Evolutionary conservation across 2,113 vertebrate species (phyloP), one percentile per base, ranked within the genome.

Genomic region (Percina caprodes): DNA sequence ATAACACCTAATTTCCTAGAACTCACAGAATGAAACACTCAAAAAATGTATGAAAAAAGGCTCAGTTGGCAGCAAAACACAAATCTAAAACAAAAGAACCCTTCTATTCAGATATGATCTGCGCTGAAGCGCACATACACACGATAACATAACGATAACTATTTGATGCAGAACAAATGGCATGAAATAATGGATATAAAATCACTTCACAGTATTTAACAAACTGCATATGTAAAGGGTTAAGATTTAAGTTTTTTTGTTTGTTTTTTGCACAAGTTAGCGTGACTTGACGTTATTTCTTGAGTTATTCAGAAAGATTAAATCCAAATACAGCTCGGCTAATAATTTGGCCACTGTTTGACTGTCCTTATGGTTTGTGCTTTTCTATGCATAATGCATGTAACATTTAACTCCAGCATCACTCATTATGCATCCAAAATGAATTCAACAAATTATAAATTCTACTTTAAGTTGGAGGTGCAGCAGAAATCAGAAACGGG

Each of bases 11-110:
- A 15, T 19, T 69, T 55, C 35, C 69, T 48, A 48, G 33, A 77
- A 62, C 62, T 45, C 15, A 45, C 21, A 70, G 73, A 49, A 35
- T 16, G 51, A 71, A 66, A 51, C 16, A 49, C 42, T 75, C 77
- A 5, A 24, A 74, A 18, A n/a, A 30, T n/a, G 4, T 0, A 4
- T 58, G 48, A 78, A 6, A 46, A 23, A 51, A 35, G 55, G 33
- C 16, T 79, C 24, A 19, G 55, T 5, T 35, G 55, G 74, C 55
- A 67, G 60, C 46, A 21, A 0, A 71, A 65, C 45, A 74, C 15
- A 63, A 58, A 56, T 21, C 33, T 33, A 73, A 72, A 24, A 18
- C 6, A 1, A 7, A 49, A 55, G 48, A 49, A 55, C 3, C n/a
- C 39, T 51, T 79, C 51, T 45, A 52, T 18, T 21, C 21, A 33